These are phyloP conservation scores for Corythoichthys intestinalis DNA, from an alignment of 2,113 vertebrate genomes.

Conservation along the genomic window DNA sequence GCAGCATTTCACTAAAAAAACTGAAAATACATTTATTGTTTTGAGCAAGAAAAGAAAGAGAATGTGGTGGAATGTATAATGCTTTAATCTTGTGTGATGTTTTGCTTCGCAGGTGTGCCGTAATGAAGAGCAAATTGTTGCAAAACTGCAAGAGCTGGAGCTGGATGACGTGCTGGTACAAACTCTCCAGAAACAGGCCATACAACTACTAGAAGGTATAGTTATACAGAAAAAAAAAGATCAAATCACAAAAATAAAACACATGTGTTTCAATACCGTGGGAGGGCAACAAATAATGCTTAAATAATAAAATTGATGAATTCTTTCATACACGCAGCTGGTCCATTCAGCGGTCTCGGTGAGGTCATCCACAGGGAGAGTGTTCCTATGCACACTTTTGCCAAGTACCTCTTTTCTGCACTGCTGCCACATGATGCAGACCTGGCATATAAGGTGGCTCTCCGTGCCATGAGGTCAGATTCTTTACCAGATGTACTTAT, in stretches of 20 bases:
- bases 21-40: no score
- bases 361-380: constrained; percentile 97
- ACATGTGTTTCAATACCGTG: background rate
- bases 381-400: constrained; percentile 97
- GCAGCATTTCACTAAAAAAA: no score
- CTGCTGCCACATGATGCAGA: constrained; percentile 92
- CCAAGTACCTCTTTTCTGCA: constrained; percentile 96
- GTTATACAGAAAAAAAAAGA: background rate
- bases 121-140: constrained; percentile 95
- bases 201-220: constrained; percentile 91
- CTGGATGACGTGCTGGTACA: constrained; percentile 88
- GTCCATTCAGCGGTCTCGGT: constrained; percentile 93
- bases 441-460: constrained; percentile 92
- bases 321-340: constrained; percentile 71
- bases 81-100: background rate
- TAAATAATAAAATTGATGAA: background rate
- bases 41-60: background rate
- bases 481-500: background rate
- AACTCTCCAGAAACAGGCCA: constrained; percentile 88
- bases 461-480: constrained; percentile 92
- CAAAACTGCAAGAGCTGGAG: constrained; percentile 89
- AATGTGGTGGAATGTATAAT: background rate
- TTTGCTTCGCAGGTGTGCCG: constrained; percentile 78
- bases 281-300: background rate
- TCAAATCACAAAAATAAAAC: background rate